These are phyloP conservation scores for Drosophila parthenogenetica DNA, from an alignment of 2,888 invertebrate species.

Conservation along the genomic window DNA sequence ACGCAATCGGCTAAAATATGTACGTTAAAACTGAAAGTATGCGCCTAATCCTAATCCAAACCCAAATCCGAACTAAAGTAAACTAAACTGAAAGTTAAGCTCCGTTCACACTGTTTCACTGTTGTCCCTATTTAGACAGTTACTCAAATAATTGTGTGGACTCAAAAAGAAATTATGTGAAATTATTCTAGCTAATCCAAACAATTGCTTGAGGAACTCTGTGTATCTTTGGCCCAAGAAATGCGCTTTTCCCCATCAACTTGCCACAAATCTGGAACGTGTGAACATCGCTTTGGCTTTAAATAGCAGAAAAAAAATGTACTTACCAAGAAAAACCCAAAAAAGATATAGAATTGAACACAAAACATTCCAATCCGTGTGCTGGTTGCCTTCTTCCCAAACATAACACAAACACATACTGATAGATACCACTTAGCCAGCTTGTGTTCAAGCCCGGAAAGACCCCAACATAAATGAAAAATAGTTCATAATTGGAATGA, in stretches of 20 bases:
- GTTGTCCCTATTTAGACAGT: neutral
- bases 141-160: neutral
- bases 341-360: slow-evolving; percentile 16
- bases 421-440: slow-evolving; percentile 62
- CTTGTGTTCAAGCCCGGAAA: slow-evolving; percentile 63
- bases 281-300: slow-evolving; percentile 36
- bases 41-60: slow-evolving; percentile 51
- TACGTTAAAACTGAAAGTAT: slow-evolving; percentile 61
- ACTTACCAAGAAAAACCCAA: slow-evolving; percentile 36
- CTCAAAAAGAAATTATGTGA: neutral
- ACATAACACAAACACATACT: neutral
- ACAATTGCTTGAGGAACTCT: neutral
- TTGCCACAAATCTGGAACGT: slow-evolving; percentile 27
- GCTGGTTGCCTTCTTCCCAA: slow-evolving; percentile 30
- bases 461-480: neutral
- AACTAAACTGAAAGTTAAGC: slow-evolving; percentile 12
- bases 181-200: neutral
- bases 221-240: neutral
- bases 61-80: slow-evolving; percentile 9
- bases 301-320: slow-evolving; percentile 30
- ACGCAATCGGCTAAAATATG: slow-evolving; percentile 70
- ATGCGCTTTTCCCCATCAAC: slow-evolving; percentile 4
- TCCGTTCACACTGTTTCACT: neutral
- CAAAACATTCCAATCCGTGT: slow-evolving; percentile 61
- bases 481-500: slow-evolving; percentile 11